Percentiles rank a stretch among this genome's conserved stretches.
Evolutionary conservation across 2,888 invertebrate species (phyloP).

Genomic region (Eupithecia exiguata): DNA sequence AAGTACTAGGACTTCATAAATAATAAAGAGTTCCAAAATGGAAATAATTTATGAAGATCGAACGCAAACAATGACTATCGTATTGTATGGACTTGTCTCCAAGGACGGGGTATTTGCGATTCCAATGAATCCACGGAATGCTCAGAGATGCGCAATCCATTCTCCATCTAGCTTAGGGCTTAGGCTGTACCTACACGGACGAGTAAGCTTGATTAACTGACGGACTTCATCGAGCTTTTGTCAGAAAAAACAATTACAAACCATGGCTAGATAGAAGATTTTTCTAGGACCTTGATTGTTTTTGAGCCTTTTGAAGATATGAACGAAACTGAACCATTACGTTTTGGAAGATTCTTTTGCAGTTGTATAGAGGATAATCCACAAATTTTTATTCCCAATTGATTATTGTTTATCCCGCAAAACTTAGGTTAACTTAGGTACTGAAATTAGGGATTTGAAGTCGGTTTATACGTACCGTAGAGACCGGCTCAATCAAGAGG

Average conservation of each 20-base stretch:
- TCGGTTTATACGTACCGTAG: background rate
- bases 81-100: conserved; percentile 18
- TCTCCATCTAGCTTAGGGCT: conserved; percentile 20
- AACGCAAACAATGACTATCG: conserved; percentile 11
- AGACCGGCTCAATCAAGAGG: background rate
- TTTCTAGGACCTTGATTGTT: background rate
- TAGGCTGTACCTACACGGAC: conserved; percentile 14
- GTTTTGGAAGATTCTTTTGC: too few relatives aligned
- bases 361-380: too few relatives aligned
- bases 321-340: background rate
- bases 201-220: conserved; percentile 8
- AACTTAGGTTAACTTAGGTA: too few relatives aligned
- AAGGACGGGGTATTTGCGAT: conserved; percentile 18
- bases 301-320: background rate
- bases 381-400: too few relatives aligned
- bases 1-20: background rate
- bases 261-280: conserved; percentile 1
- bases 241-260: background rate
- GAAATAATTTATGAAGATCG: conserved; percentile 3
- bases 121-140: conserved; percentile 24
- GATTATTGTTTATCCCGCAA: too few relatives aligned
- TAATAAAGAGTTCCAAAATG: background rate
- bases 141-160: conserved; percentile 22
- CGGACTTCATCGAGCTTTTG: background rate
- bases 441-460: too few relatives aligned